Base-by-base conservation (phyloP, 2,113 vertebrate genomes). In the Rhadina sibilatrix region DNA sequence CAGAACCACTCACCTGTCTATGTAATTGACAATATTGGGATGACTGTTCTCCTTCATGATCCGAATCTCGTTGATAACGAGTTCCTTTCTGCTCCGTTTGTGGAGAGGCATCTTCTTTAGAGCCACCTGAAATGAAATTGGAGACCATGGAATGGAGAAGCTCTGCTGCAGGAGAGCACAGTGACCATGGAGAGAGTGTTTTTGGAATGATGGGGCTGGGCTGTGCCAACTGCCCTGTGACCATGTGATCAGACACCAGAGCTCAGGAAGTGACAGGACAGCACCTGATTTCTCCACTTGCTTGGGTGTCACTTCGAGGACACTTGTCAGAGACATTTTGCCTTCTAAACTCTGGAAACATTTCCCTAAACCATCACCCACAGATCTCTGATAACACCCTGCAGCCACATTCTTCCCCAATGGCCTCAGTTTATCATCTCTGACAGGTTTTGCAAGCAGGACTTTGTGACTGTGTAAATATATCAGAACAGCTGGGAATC, bases 41-140 rank as follows among this genome's bases (percentile, higher is more conserved):
- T 99, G 99, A 94, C 99, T 99, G 99, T 99, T 99, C 99, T 99
- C 99, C 99, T 99, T 99, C 99, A 99, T 99, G 97, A 99, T 98
- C 83, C 99, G 97, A 95, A 99, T 99, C 98, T 99, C 99, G 93
- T 99, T 99, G 98, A 99, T 99, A 98, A 99, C 98, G 98, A 99
- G 98, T 92, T 99, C 99, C 94, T 99, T 99, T 97, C 96, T 99
- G 99, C 93, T 99, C 38, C 54, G 99, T 96, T 99, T 46, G 33
- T 1, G 98, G 61, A 99, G 98, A 96, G 99, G 99, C 99, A 99
- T 99, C 98, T 99, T 99, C 94, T 99, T 99, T 82, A 99, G 99
- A 77, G 99, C 99, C 98, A 99, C 99, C 99, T 99, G 95, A 95
- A 97, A 96, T 15, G 64, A 68, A 28, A 97, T 78, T 12, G 72